Percentiles rank a stretch among this genome's conserved stretches.
Evolutionary conservation across 2,113 vertebrate genomes (phyloP).

Genomic region (Carlito syrichta): DNA sequence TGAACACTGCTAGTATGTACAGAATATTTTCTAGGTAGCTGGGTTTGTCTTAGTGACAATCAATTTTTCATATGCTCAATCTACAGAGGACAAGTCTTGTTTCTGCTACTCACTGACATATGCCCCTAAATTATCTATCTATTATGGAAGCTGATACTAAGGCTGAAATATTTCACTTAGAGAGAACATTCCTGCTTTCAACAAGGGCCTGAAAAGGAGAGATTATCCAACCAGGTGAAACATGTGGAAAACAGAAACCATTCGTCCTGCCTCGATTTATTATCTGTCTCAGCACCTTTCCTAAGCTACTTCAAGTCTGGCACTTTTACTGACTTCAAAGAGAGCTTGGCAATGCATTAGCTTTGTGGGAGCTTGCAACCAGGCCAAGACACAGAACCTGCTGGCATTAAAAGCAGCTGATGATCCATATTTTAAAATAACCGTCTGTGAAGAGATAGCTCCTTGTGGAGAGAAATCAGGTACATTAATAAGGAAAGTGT

Average conservation of each 20-base stretch:
- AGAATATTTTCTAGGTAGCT: neutral
- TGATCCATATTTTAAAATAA: neutral
- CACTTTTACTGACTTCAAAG: neutral
- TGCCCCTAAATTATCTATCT: neutral
- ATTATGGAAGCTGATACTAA: neutral
- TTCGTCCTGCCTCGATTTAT: neutral
- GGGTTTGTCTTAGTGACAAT: neutral
- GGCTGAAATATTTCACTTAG: slow-evolving; percentile 16
- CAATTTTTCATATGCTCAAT: slow-evolving; percentile 7
- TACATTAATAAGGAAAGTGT: neutral
- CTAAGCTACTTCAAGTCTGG: neutral
- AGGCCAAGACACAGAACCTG: neutral
- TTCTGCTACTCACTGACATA: slow-evolving; percentile 8
- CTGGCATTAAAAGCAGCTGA: neutral
- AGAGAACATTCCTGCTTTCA: neutral
- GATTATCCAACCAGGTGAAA: neutral
- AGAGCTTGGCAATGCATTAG: neutral
- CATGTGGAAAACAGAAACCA: neutral
- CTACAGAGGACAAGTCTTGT: slow-evolving; percentile 48
- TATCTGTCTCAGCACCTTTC: neutral
- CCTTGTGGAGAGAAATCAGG: neutral
- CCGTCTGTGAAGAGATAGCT: neutral
- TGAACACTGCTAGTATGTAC: neutral
- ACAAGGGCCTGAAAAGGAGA: neutral
- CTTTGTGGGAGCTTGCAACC: neutral